Percentiles rank a stretch among this genome's conserved stretches.
Evolutionary conservation across 1,140 invertebrate species (phyloP).

Genomic region (Drosophila setifemur): DNA sequence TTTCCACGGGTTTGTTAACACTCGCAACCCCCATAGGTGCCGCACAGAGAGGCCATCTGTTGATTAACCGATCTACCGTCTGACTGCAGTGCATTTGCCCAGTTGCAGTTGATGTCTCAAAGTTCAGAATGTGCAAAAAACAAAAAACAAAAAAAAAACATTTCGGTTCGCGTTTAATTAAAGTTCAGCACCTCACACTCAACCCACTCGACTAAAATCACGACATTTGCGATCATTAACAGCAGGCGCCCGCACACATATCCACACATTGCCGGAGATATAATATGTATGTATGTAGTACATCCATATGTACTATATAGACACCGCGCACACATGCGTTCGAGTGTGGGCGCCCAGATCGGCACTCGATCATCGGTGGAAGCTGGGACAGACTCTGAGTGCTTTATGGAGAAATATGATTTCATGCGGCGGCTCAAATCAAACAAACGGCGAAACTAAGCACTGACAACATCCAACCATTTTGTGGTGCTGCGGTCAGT

Average conservation of each 20-base stretch:
- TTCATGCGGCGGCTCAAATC: slow-evolving; percentile 44
- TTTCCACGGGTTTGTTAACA: not conserved
- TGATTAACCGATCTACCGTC: slow-evolving; percentile 35
- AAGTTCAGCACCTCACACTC: slow-evolving; percentile 48
- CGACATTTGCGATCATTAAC: slow-evolving; percentile 48
- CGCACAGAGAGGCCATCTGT: slow-evolving; percentile 16
- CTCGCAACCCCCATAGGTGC: not conserved
- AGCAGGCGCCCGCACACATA: slow-evolving; percentile 2
- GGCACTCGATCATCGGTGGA: slow-evolving; percentile 37
- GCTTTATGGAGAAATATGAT: slow-evolving; percentile 45
- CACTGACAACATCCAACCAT: slow-evolving; percentile 1
- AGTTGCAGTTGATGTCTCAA: slow-evolving; percentile 38
- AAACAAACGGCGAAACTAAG: slow-evolving; percentile 24
- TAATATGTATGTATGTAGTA: not conserved
- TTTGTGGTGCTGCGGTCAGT: slow-evolving; percentile 36
- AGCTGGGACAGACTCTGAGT: slow-evolving; percentile 30
- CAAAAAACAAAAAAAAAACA: slow-evolving; percentile 16
- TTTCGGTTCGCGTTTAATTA: slow-evolving; percentile 47
- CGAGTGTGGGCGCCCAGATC: slow-evolving; percentile 45
- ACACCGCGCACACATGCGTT: slow-evolving; percentile 12
- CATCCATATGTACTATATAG: not conserved
- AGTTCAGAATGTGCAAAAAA: slow-evolving; percentile 30
- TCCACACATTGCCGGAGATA: not conserved
- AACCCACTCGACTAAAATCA: slow-evolving; percentile 45
- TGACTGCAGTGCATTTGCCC: slow-evolving; percentile 21